Evolutionary conservation across 1,140 invertebrate genomes (phyloP), one percentile per base, ranked within the genome.

Genomic region (Cepaea nemoralis): DNA sequence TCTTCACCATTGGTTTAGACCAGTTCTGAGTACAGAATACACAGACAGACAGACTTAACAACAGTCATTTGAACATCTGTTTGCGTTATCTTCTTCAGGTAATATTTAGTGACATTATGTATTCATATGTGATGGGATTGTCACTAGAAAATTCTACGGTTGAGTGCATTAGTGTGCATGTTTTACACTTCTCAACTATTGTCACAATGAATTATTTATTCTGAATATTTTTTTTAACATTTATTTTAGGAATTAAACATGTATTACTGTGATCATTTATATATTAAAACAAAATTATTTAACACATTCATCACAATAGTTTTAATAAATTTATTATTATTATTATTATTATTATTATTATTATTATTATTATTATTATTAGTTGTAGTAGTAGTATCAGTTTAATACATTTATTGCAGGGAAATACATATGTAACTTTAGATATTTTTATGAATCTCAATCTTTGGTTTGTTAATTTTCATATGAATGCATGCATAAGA

Each of bases 401-500:
- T n/a, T n/a, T n/a, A n/a, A n/a, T n/a, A n/a, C n/a, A n/a, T n/a
- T n/a, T n/a, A n/a, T n/a, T n/a, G n/a, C n/a, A n/a, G n/a, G n/a
- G 50, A 55, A 22, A 55, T 55, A 2, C 33, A 14, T 8, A 63
- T 63, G 59, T 31, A 63, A 63, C 59, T 63, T 27, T 31, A 63
- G 59, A 63, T 31, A 63, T 63, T 63, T n/a, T 63, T 19, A 63
- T 63, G 59, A 63, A 63, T 63, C 59, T 63, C n/a, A 31, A 31
- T 31, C 59, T 63, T 63, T 63, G 6, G 59, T 63, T 63, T 63
- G 24, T 31, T 63, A 10, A 8, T 16, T 63, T 63, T 63, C 33
- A 27, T 63, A 16, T 31, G 59, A 2, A 16, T 31, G 59, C 59
- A 63, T 19, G 27, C 16, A 63, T 6, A 63, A 55, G 50, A 22